These are phyloP conservation scores for Cetonia aurata DNA, from an alignment of 2,888 invertebrate genomes.

Conservation along the genomic window DNA sequence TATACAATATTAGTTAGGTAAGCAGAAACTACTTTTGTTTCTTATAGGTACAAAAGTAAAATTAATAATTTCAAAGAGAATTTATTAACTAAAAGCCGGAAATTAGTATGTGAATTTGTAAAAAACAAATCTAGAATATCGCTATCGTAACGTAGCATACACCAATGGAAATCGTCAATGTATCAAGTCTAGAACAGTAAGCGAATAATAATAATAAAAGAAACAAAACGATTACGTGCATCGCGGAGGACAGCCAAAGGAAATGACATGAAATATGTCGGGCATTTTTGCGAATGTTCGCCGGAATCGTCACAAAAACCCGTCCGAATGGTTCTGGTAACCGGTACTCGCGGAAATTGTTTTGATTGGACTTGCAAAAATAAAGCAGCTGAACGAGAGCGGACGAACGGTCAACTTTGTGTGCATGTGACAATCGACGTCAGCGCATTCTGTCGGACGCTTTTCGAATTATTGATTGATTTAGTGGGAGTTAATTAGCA, in stretches of 20 bases:
- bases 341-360: constrained; percentile 54
- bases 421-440: constrained; percentile 25
- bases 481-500: constrained; percentile 41
- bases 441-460: constrained; percentile 39
- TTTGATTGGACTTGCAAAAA: constrained; percentile 51
- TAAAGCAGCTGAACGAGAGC: constrained; percentile 45
- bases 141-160: constrained; percentile 1
- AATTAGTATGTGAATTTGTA: too few species aligned
- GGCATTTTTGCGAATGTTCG: constrained; percentile 46
- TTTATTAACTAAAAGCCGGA: too few species aligned
- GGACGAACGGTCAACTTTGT: constrained; percentile 24
- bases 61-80: too few species aligned
- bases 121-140: too few species aligned
- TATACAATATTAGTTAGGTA: too few species aligned
- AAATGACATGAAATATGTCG: constrained; percentile 44
- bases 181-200: constrained; percentile 18
- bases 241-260: constrained; percentile 15
- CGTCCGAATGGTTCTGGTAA: constrained; percentile 43
- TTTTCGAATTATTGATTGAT: constrained; percentile 46
- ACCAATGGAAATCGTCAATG: constrained; percentile 16
- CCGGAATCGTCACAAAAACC: constrained; percentile 47
- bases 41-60: too few species aligned
- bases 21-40: too few species aligned
- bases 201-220: background rate
- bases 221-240: constrained; percentile 4